phyloP scores from a whole-genome alignment of 2,113 vertebrate genomes.

The Pterocles gutturalis region DNA sequence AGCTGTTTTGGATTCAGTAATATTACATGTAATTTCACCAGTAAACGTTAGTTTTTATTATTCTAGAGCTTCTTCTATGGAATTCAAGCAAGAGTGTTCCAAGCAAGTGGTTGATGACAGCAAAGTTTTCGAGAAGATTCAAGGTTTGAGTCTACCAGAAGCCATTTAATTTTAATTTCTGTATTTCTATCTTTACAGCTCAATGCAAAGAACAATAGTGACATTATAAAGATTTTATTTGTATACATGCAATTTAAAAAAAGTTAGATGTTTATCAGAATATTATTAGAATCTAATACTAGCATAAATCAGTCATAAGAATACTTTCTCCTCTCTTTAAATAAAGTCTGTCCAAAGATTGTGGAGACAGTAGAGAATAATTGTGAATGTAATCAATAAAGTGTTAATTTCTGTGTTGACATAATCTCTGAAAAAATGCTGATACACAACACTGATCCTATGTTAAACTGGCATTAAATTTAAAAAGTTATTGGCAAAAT shows the following conservation, averaged over 20 bases:
- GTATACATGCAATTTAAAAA: background rate
- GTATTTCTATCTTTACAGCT: background rate
- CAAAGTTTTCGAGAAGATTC: conserved; percentile 63
- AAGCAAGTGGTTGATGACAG: conserved; percentile 36
- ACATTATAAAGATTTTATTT: background rate
- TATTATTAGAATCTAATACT: background rate
- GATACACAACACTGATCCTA: background rate
- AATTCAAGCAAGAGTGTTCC: background rate
- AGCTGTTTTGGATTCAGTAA: background rate
- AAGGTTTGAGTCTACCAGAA: conserved; percentile 69
- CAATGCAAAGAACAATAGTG: background rate
- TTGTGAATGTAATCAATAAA: background rate
- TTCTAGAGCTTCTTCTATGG: conserved; percentile 62
- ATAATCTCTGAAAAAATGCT: background rate
- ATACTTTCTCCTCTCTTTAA: background rate
- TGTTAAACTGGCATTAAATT: background rate
- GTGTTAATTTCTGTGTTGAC: background rate
- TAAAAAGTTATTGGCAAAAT: background rate
- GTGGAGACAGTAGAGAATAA: background rate
- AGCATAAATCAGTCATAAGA: background rate
- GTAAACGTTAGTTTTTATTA: background rate
- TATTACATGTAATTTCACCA: background rate
- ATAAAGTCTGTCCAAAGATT: background rate
- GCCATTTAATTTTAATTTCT: background rate
- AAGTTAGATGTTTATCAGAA: background rate